Base-by-base conservation (phyloP, 2,888 invertebrate species). In the Nebria salina region DNA sequence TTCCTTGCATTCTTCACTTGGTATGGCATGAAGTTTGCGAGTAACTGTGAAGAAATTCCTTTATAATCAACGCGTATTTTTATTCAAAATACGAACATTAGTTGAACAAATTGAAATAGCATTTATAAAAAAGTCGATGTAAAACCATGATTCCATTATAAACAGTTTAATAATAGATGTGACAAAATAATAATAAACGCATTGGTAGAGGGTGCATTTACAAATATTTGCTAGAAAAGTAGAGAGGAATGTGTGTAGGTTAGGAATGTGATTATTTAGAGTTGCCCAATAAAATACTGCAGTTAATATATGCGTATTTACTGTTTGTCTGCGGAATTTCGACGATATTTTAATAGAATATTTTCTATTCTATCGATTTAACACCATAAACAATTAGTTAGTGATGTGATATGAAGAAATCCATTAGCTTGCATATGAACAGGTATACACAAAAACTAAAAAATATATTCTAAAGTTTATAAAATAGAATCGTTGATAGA, bases 201-300 rank as follows among this genome's bases (percentile, higher is more conserved):
- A 11, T 54, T 54, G 13, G 54, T 2, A 54, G 25, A 13, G 72
- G 72, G 4, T 15, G 34, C 6, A 77, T 54, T 77, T 77, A 72
- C 13, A 73, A 34, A n/a, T 54, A 76, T 76, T 76, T 81, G 65
- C 25, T 76, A 65, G 25, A 76, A 81, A 75, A 81, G 81, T 76
- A 25, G 13, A 73, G 75, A 81, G 81, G 81, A 85, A 87, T 88
- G 87, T 88, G 87, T 86, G 88, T 88, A 88, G 88, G 88, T 88
- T 88, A 88, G 87, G 88, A 88, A 88, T 88, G 87, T 85, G 87
- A 87, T 86, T 87, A 74, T 80, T 70, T 82, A 72, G 20, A 87
- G 85, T 88, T 85, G 87, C 86, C 87, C 88, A 87, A 85, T 84
- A 83, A 86, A 87, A 85, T 87, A 85, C 84, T 87, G 84, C 84